phyloP scores from a whole-genome alignment of 2,797 vertebrate genomes.

The Brotula barbata region DNA sequence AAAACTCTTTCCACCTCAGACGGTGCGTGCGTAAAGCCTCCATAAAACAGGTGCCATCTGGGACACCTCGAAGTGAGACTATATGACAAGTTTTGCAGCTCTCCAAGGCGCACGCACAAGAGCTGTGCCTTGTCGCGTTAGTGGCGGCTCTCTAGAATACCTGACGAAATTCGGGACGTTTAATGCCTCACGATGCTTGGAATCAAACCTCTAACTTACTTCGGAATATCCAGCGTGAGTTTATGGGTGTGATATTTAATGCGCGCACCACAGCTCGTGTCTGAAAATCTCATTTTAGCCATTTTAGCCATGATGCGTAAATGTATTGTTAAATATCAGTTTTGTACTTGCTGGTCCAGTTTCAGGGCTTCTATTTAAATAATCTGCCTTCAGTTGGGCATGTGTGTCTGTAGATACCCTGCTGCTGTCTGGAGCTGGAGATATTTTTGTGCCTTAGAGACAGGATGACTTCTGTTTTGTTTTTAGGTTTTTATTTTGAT shows the following conservation, averaged over 20 bases:
- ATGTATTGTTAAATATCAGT: background rate
- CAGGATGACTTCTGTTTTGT: slow-evolving; percentile 6
- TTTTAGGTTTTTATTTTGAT: background rate
- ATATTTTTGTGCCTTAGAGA: slow-evolving; percentile 14
- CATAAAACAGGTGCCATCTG: slow-evolving; percentile 72
- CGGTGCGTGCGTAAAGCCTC: slow-evolving; percentile 50
- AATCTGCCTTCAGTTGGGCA: slow-evolving; percentile 28
- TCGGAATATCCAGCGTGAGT: slow-evolving; percentile 30
- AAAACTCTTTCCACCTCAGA: slow-evolving; percentile 38
- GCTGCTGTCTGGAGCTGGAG: slow-evolving; percentile 41
- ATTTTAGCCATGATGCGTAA: background rate
- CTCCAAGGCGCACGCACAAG: slow-evolving; percentile 35
- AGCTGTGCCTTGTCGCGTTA: slow-evolving; percentile 33
- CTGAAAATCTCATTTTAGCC: background rate
- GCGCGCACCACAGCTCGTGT: slow-evolving; percentile 16
- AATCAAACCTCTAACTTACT: slow-evolving; percentile 36
- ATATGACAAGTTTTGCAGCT: slow-evolving; percentile 61
- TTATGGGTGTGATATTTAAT: slow-evolving; percentile 33
- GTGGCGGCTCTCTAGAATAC: slow-evolving; percentile 36
- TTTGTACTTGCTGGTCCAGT: background rate
- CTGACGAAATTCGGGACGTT: slow-evolving; percentile 32
- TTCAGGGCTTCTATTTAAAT: background rate
- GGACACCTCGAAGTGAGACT: slow-evolving; percentile 62
- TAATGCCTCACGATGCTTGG: slow-evolving; percentile 10
- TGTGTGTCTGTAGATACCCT: slow-evolving; percentile 49